Evolutionary conservation across 2,113 vertebrate species (phyloP).

Genomic region (Cynocephalus volans): DNA sequence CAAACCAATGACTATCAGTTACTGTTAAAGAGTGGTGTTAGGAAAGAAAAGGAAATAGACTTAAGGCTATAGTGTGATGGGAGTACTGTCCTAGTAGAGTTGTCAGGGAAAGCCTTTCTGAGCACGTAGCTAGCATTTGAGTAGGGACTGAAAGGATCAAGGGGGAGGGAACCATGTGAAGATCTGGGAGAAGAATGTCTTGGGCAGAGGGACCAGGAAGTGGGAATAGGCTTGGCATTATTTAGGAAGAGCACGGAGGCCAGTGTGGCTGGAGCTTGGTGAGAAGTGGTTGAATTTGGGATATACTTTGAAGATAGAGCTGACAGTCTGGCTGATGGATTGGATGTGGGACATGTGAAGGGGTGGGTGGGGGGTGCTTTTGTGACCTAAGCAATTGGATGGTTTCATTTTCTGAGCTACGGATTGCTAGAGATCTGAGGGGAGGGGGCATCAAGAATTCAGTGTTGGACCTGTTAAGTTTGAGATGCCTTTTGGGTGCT

Average conservation of each 20-base stretch:
- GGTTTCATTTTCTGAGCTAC: not conserved
- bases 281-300: not conserved
- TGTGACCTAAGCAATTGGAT: not conserved
- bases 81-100: rapidly evolving
- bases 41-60: not conserved
- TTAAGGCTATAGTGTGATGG: rapidly evolving
- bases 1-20: not conserved
- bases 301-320: not conserved
- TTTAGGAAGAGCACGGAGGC: not conserved
- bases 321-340: not conserved
- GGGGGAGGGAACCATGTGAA: not conserved
- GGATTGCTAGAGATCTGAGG: not conserved
- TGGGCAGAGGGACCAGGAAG: not conserved
- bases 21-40: rapidly evolving
- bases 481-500: not conserved
- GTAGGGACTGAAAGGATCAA: not conserved
- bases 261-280: not conserved
- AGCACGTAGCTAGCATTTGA: not conserved
- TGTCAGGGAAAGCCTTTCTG: not conserved
- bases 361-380: not conserved
- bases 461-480: not conserved
- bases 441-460: not conserved
- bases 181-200: not conserved
- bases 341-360: not conserved
- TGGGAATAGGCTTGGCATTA: not conserved